A percentile compares a stretch with the other conserved stretches of the same genome.
Conservation (phyloP, 2,797 vertebrate genomes). For the Pteronotus mesoamericanus region DNA sequence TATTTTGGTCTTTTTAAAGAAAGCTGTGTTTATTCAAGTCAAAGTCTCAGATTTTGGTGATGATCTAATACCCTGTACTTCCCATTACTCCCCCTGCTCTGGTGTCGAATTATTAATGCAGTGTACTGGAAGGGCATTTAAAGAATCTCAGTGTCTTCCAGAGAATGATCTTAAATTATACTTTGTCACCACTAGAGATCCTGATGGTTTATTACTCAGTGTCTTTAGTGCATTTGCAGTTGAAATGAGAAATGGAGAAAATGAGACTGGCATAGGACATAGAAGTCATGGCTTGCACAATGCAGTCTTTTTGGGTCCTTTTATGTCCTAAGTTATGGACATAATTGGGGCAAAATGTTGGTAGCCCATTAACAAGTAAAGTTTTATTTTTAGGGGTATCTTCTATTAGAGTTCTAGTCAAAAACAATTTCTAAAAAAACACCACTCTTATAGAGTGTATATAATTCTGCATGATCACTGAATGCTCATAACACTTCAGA, state of each 20-base stretch:
- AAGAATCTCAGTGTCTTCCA: conserved; percentile 7
- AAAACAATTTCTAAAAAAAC: neutral
- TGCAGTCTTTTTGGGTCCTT: neutral
- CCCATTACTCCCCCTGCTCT: neutral
- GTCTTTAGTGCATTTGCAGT: neutral
- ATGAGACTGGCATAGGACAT: neutral
- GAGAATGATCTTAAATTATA: neutral
- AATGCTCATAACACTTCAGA: neutral
- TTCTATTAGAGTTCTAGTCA: neutral
- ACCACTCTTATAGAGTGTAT: neutral
- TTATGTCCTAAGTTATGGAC: neutral
- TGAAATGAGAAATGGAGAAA: conserved; percentile 1
- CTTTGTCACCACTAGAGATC: neutral
- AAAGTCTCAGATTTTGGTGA: neutral
- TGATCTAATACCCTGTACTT: neutral
- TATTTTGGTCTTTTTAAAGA: conserved; percentile 1
- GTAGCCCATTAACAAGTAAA: neutral
- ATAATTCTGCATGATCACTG: neutral
- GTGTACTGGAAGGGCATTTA: neutral
- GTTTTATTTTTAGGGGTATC: neutral
- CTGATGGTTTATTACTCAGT: neutral
- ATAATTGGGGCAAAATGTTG: neutral
- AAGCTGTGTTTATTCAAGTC: neutral
- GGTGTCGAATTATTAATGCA: neutral
- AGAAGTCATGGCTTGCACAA: neutral